Conservation (phyloP, 2,113 vertebrate species). For the Vombatus ursinus region DNA sequence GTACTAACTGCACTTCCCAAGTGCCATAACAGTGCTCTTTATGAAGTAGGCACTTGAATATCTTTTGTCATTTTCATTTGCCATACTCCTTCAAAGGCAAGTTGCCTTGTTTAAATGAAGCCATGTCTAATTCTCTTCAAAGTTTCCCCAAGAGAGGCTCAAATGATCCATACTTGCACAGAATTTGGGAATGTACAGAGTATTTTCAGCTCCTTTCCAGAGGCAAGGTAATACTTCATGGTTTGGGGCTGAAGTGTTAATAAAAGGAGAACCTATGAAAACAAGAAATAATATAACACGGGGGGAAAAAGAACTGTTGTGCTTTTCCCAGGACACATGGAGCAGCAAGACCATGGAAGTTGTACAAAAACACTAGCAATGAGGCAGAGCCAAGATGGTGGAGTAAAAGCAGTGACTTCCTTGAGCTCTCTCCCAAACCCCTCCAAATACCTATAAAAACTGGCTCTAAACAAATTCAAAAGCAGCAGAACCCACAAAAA, state of each 20-base stretch:
- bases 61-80: not conserved
- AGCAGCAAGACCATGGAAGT: not conserved
- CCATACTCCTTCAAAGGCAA: not conserved
- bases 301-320: not conserved
- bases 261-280: not conserved
- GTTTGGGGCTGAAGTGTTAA: not conserved
- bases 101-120: not conserved
- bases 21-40: accelerated
- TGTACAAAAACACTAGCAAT: not conserved
- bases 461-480: no score
- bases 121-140: not conserved
- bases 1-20: not conserved
- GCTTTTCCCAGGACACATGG: not conserved
- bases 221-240: not conserved
- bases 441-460: no score
- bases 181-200: not conserved
- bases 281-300: not conserved
- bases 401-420: no score
- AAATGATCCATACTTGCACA: not conserved
- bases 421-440: no score
- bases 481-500: no score
- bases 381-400: no score
- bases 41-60: not conserved
- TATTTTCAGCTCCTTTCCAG: not conserved
- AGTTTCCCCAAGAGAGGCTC: not conserved